Conservation (phyloP, 2,888 invertebrate species). For the Nephrotoma flavescens region DNA sequence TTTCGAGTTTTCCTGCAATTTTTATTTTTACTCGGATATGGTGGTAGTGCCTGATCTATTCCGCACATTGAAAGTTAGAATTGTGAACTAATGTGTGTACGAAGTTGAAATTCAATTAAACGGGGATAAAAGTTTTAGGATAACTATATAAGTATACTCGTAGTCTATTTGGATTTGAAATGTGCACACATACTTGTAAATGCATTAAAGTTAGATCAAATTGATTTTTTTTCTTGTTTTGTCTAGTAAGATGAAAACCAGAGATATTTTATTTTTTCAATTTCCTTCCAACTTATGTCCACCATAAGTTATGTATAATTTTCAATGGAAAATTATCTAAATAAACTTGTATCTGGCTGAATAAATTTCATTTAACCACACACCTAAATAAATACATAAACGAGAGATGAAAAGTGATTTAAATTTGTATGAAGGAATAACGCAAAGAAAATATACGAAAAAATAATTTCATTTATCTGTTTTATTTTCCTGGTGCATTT, state of each 20-base stretch:
- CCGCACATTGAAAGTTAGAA: not conserved
- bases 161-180: not conserved
- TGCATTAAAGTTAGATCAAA: not conserved
- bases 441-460: no score
- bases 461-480: no score
- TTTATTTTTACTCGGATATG: not conserved
- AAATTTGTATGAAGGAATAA: no score
- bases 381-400: not conserved
- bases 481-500: no score
- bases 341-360: not conserved
- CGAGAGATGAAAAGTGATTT: not conserved
- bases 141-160: not conserved
- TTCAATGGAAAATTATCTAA: not conserved
- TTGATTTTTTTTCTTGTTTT: not conserved
- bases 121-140: not conserved
- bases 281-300: not conserved
- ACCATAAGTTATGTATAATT: not conserved
- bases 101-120: not conserved
- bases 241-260: not conserved
- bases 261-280: not conserved
- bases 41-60: not conserved
- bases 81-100: not conserved
- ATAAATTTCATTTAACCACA: not conserved
- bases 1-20: not conserved
- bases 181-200: not conserved